Conservation (phyloP, 2,888 invertebrate species). For the Gastracanthus pulcherrimus region DNA sequence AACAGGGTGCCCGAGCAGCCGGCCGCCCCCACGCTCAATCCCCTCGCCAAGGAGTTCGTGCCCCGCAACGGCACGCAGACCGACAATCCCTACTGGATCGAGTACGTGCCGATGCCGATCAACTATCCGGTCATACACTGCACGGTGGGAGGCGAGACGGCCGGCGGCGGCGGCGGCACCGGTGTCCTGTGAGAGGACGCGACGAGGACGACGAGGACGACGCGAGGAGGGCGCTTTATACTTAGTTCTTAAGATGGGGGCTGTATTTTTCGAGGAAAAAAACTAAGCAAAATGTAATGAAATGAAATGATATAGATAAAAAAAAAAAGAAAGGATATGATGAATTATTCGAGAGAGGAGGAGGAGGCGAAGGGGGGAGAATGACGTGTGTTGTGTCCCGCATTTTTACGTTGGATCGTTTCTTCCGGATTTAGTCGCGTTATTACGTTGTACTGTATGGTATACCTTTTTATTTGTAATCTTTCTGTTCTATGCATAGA, state of each 20-base stretch:
- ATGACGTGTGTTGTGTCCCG: background rate
- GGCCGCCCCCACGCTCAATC: slow-evolving; percentile 81
- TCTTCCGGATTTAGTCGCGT: background rate
- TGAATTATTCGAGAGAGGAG: background rate
- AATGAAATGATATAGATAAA: background rate
- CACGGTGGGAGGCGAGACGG: slow-evolving; percentile 37
- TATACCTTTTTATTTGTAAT: background rate
- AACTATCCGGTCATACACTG: slow-evolving; percentile 62
- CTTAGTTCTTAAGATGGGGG: slow-evolving; percentile 40
- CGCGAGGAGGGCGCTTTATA: slow-evolving; percentile 54
- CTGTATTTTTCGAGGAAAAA: background rate
- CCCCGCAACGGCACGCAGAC: slow-evolving; percentile 79
- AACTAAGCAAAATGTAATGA: background rate
- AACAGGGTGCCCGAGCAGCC: slow-evolving; percentile 50
- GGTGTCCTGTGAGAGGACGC: background rate
- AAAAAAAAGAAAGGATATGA: background rate
- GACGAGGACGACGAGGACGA: slow-evolving; percentile 4
- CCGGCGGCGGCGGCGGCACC: background rate
- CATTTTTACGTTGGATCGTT: background rate
- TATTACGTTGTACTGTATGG: background rate
- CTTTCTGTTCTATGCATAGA: too few relatives aligned
- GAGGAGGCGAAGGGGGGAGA: too few relatives aligned
- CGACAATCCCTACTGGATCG: slow-evolving; percentile 60
- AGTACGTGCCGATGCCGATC: slow-evolving; percentile 65
- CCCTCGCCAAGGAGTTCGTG: slow-evolving; percentile 88